Base-by-base conservation (phyloP, 2,113 vertebrate genomes). In the Poecilia latipinna region DNA sequence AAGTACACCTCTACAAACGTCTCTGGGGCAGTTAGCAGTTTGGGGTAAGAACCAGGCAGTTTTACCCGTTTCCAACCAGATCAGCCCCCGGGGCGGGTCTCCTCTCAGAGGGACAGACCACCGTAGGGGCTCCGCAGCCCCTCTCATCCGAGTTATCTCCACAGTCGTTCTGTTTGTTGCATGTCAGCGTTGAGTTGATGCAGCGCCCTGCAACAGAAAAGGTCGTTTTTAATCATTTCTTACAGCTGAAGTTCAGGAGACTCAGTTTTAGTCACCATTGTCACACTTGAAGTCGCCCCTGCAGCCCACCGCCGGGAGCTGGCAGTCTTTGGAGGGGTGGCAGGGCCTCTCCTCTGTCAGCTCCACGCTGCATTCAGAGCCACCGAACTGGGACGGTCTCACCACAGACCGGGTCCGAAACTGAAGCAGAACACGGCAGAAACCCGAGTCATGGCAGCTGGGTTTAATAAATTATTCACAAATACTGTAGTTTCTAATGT, bases 141-240 rank as follows among this genome's bases (percentile, higher is more conserved):
- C 84, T 95, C 94, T 99, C 98, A 31, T 99, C 97, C 0, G 97
- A 96, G 75, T 95, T 96, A 80, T 99, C 98, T 10, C 94, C 96
- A 57, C 97, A 99, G 90, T 99, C 97, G 35, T 98, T 96, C 91
- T 99, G 96, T 28, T 86, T 93, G 89, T 99, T 98, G 75, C 97
- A 98, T 35, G 92, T 87, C 57, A 98, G 82, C 0, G 88, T 92
- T 0, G 81, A 86, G 72, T 94, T 88, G 84, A 99, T 95, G 83
- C 97, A 99, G 68, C 96, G 96, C 26, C 96, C 98, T 98, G 89
- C 29, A 69, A 39, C 32, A 65, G 35, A 69, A 31, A 54, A 42
- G 22, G 4, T 17, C 8, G 3, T 51, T 8, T 1, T 68, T 3
- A n/a, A 2, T 37, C 24, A 11, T n/a, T n/a, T 57, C 24, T 24